phyloP scores from a whole-genome alignment of 1,140 invertebrate genomes.

The Amyelois transitella region DNA sequence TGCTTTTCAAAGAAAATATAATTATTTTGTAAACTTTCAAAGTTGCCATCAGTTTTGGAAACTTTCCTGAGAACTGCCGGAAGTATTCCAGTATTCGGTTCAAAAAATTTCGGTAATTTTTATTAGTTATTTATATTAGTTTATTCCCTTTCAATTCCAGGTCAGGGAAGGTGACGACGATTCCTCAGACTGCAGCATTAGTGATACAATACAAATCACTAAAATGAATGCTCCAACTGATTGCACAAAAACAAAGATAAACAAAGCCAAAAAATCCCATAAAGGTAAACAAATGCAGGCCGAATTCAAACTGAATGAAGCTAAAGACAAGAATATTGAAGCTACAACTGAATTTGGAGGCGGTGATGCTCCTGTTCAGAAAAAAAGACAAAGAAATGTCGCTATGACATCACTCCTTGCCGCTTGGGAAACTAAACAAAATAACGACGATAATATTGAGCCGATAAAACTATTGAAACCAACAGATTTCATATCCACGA shows the following conservation, averaged over 20 bases:
- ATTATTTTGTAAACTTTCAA: too few species aligned
- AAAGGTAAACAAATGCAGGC: not conserved
- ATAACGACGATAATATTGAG: slow-evolving; percentile 2
- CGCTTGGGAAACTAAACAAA: slow-evolving; percentile 1
- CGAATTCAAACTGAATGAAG: not conserved
- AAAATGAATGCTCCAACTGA: slow-evolving; percentile 4
- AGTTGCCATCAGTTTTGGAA: too few species aligned
- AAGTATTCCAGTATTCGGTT: too few species aligned
- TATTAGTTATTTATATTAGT: too few species aligned
- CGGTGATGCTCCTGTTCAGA: slow-evolving; percentile 1
- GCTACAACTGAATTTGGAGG: not conserved
- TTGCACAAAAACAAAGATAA: slow-evolving; percentile 12
- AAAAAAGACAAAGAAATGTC: slow-evolving; percentile 25
- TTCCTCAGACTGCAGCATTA: not conserved
- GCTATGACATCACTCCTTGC: slow-evolving; percentile 25
- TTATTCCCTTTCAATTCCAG: not conserved
- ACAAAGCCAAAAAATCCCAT: not conserved
- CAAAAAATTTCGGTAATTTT: too few species aligned
- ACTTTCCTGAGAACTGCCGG: too few species aligned
- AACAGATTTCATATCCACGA: slow-evolving; percentile 18
- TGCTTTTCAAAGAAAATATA: too few species aligned
- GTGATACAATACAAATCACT: not conserved
- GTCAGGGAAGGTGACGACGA: not conserved
- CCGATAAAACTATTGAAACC: slow-evolving; percentile 25
- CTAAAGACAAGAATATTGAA: not conserved